Evolutionary conservation across 2,113 vertebrate genomes (phyloP), one percentile per base, ranked within the genome.

Genomic region (Platysteira castanea): DNA sequence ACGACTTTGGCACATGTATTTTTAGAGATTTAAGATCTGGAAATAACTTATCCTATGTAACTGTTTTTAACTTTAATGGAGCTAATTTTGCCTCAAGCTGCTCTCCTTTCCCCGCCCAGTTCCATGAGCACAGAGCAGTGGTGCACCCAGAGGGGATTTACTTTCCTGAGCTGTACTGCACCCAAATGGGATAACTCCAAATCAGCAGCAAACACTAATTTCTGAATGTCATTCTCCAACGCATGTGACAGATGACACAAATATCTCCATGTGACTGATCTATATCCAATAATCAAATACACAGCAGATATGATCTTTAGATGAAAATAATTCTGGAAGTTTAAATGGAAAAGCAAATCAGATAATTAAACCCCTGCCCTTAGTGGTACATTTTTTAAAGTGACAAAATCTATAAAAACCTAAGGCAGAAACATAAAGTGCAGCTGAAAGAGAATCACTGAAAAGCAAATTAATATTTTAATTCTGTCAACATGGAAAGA

Each of bases 381-480:
- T 59, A 89, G 82, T 90, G 94, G 96, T 85, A 57, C 79, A 96
- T 97, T 97, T 97, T 97, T 97, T 94, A 88, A 94, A 83, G 89
- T 93, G 91, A 95, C 93, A 96, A 90, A 90, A 90, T 89, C 90
- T 78, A 94, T 95, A 93, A 75, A 96, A 93, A 95, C 63, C 69
- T 85, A 77, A 90, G 85, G 93, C 91, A 94, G 85, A 90, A 93
- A 95, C 74, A 90, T 78, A 80, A 95, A 96, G 60, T 75, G 77
- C 87, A 91, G 90, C 49, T 89, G 95, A 97, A 97, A 94, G 65
- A 93, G 49, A 96, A 63, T 90, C 74, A 65, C 24, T 95, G 92
- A 96, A 96, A 91, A 91, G 84, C 86, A 95, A 97, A 97, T 97
- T 94, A 97, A 96, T 95, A 94, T 94, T 95, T 97, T 92, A 95